Base-by-base conservation (phyloP, 1,140 invertebrate species). In the Leptestheria dahalacensis region DNA sequence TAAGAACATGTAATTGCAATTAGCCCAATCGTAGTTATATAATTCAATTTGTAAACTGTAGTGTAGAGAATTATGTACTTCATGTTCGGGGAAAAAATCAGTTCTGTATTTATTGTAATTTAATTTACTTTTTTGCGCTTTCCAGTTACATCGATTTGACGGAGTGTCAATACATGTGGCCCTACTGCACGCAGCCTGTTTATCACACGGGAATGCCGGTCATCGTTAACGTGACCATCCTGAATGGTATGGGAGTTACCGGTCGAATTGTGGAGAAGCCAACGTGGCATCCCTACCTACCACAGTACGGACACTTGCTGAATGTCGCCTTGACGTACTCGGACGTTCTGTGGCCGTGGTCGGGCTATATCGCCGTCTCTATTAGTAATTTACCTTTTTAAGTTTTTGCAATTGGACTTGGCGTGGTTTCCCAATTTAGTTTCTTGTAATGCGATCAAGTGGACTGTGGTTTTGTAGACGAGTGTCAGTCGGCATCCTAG, bases 151-250 rank as follows among this genome's bases (percentile, higher is more conserved):
- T 97, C 62, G 92, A 97, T 71, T 75, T 94, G 23, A 90, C 86
- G 1, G 91, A 96, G 70, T 94, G 89, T 69, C 88, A 90, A 62
- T 96, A 95, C 69, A 94, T 95, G 91, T 96, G 91, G 91, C 92
- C 94, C 0, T 97, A 96, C 68, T 97, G 92, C 68, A 91, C 90
- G 15, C 94, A 98, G 72, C 89, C 92, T 10, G 68, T 97, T 2
- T 97, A 94, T 74, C 81, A 86, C 71, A 83, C 84, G 57, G 84
- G 81, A 48, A 83, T 92, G 72, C 88, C 92, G 0, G 82, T 84
- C 10, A 88, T 97, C 64, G 82, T 92, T 1, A 98, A 98, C 75
- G 86, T 96, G 1, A 92, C 88, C 1, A 85, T 91, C 64, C 77
- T 90, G 24, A 91, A 91, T 73, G 87, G 86, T 2, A 81, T 96